Evolutionary conservation across 1,140 invertebrate species (phyloP).

Genomic region (Fopius arisanus): DNA sequence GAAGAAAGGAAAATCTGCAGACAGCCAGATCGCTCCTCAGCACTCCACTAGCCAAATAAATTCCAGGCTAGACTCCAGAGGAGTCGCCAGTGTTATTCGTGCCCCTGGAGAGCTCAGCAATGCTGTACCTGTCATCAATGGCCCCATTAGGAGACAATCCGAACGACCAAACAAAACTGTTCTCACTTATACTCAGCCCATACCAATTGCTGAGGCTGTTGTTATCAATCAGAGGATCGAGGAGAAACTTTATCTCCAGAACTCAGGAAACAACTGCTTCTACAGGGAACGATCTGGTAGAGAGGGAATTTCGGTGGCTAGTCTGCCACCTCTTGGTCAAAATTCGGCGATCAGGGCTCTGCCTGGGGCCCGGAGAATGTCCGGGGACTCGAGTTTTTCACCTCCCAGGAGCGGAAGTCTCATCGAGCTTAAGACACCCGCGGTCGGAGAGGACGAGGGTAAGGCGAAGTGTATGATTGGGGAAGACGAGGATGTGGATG

Average conservation of each 20-base stretch:
- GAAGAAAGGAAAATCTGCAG: slow-evolving; percentile 2
- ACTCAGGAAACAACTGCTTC: slow-evolving; percentile 33
- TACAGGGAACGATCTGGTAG: slow-evolving; percentile 44
- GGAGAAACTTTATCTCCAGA: slow-evolving; percentile 57
- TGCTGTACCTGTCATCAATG: slow-evolving; percentile 59
- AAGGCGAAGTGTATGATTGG: not conserved
- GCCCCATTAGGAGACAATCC: slow-evolving; percentile 52
- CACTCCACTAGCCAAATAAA: slow-evolving; percentile 50
- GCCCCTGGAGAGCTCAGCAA: slow-evolving; percentile 56
- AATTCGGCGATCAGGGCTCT: slow-evolving; percentile 8
- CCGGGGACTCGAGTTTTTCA: slow-evolving; percentile 2
- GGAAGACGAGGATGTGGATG: not conserved
- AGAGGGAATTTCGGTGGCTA: too few relatives aligned
- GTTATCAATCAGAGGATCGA: slow-evolving; percentile 60
- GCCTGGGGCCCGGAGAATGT: not conserved
- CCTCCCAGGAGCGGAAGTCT: not conserved
- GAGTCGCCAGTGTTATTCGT: slow-evolving; percentile 57
- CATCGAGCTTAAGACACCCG: not conserved
- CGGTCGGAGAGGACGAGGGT: not conserved
- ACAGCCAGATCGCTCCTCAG: slow-evolving; percentile 31
- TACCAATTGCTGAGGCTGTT: slow-evolving; percentile 54
- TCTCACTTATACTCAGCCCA: slow-evolving; percentile 55
- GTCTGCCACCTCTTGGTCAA: not conserved
- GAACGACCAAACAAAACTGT: slow-evolving; percentile 43
- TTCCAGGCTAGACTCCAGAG: slow-evolving; percentile 52